Percentiles rank a stretch among this genome's conserved stretches.
These are phyloP conservation scores for Hucho hucho DNA, from an alignment of 2,113 vertebrate species.

Conservation along the genomic window DNA sequence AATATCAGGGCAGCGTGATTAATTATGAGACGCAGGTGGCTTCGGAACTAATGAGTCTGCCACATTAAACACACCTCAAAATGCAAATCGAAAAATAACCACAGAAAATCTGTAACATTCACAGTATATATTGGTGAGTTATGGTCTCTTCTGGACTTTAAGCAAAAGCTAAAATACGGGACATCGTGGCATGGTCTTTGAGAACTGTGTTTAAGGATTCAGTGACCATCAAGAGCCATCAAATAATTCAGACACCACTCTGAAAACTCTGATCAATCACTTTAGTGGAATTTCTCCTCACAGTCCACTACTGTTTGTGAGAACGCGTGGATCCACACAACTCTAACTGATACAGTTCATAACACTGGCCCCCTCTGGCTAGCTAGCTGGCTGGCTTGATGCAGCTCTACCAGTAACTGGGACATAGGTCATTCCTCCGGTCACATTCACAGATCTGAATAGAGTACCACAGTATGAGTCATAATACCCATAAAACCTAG, in stretches of 20 bases:
- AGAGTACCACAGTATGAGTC: too few species aligned
- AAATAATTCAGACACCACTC: not conserved
- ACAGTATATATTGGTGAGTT: not conserved
- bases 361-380: constrained; percentile 62
- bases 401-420: not conserved
- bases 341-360: constrained; percentile 20
- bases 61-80: constrained; percentile 6
- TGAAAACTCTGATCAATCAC: not conserved
- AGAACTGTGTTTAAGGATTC: too few species aligned
- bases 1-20: constrained; percentile 43
- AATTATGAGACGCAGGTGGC: constrained; percentile 63
- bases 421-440: not conserved
- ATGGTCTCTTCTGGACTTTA: not conserved
- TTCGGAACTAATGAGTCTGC: constrained; percentile 56
- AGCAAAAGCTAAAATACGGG: too few species aligned
- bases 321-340: constrained; percentile 15
- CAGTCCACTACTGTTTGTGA: not conserved
- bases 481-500: too few species aligned
- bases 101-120: not conserved
- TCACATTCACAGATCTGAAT: not conserved
- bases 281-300: not conserved
- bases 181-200: too few species aligned
- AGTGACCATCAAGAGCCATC: not conserved
- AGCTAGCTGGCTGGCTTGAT: constrained; percentile 28
- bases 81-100: too few species aligned